Percentiles rank a stretch among this genome's conserved stretches.
Evolutionary conservation across 2,888 invertebrate species (phyloP).

Genomic region (Alviniconcha strummeri): DNA sequence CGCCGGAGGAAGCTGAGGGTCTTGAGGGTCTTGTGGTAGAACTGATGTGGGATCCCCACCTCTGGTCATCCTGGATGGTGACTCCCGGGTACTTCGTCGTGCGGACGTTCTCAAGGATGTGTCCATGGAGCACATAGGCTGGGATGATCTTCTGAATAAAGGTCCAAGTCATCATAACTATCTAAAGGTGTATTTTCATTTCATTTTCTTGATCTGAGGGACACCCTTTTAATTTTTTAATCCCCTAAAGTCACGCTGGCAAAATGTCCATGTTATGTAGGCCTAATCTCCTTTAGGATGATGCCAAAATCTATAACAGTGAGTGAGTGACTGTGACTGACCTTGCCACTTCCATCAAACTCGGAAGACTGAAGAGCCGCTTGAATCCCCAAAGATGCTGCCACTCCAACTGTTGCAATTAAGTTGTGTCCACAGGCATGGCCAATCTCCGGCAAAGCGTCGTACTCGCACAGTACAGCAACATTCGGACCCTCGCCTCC

Average conservation of each 20-base stretch:
- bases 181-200: too few species aligned
- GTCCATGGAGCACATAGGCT: too few species aligned
- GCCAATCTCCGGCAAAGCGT: slow-evolving; percentile 71
- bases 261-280: background rate
- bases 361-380: slow-evolving; percentile 48
- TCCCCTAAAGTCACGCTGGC: background rate
- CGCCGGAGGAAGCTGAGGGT: too few species aligned
- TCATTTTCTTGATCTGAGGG: too few species aligned
- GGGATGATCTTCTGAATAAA: too few species aligned
- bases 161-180: too few species aligned
- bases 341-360: slow-evolving; percentile 7
- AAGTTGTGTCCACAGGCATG: slow-evolving; percentile 73
- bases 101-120: too few species aligned
- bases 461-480: slow-evolving; percentile 72
- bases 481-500: slow-evolving; percentile 52
- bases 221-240: background rate
- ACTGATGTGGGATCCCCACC: too few species aligned
- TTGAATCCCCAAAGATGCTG: slow-evolving; percentile 65
- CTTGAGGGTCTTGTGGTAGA: too few species aligned
- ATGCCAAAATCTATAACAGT: background rate
- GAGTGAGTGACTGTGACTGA: background rate
- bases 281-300: too few species aligned
- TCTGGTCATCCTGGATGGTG: too few species aligned
- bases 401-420: slow-evolving; percentile 69
- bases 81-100: too few species aligned